Conservation (phyloP, 2,113 vertebrate genomes). For the Irena cyanogastra region DNA sequence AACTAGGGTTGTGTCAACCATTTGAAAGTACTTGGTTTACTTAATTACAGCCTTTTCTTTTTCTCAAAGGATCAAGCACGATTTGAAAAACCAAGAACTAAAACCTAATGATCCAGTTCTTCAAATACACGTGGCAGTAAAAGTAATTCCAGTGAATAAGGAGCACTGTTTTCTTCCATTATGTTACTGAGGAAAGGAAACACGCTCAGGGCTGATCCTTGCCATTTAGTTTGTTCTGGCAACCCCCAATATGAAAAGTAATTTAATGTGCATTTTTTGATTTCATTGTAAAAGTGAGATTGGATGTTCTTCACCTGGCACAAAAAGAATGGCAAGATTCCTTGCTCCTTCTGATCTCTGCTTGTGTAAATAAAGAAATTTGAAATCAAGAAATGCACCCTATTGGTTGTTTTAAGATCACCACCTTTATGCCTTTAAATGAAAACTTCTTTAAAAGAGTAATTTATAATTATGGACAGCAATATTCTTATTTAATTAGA, state of each 20-base stretch:
- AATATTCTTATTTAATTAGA: conserved; percentile 22
- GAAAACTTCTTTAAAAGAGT: not conserved
- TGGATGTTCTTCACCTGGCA: not conserved
- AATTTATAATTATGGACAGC: conserved; percentile 1
- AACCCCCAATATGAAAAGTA: not conserved
- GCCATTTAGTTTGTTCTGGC: not conserved
- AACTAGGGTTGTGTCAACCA: not conserved
- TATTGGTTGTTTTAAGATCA: not conserved
- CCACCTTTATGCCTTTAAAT: not conserved
- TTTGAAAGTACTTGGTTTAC: not conserved
- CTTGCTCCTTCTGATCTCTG: not conserved
- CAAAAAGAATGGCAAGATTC: not conserved
- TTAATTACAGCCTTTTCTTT: not conserved
- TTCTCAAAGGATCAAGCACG: not conserved
- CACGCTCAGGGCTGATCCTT: not conserved
- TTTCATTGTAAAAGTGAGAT: not conserved
- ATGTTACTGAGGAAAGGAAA: not conserved
- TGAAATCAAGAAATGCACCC: not conserved
- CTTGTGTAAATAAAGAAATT: not conserved
- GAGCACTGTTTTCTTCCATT: not conserved
- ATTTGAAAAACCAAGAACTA: not conserved
- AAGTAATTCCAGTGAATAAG: not conserved
- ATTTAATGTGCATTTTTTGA: not conserved
- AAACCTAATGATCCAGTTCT: not conserved
- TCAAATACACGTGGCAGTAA: not conserved